phyloP scores from a whole-genome alignment of 2,113 vertebrate species.

The Poeciliopsis prolifica region DNA sequence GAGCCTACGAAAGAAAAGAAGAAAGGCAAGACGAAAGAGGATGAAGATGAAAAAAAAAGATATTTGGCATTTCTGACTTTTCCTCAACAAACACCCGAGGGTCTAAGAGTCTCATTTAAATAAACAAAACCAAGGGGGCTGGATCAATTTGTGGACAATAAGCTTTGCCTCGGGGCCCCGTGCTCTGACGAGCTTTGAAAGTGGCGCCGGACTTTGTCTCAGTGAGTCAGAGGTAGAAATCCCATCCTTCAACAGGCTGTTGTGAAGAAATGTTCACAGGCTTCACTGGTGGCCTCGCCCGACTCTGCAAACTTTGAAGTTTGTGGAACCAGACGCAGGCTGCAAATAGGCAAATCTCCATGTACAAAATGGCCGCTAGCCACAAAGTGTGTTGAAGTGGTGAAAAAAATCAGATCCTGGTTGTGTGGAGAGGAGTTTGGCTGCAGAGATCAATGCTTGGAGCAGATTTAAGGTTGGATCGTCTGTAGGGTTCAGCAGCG shows the following conservation, averaged over 20 bases:
- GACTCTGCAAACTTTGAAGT: conserved; percentile 63
- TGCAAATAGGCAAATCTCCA: conserved; percentile 48
- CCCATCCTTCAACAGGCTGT: conserved; percentile 74
- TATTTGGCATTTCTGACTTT: conserved; percentile 77
- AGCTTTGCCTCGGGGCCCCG: conserved; percentile 67
- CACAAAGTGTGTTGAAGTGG: conserved; percentile 46
- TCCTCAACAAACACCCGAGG: conserved; percentile 75
- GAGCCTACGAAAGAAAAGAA: conserved; percentile 70
- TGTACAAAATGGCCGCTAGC: conserved; percentile 63
- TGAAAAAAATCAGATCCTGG: conserved; percentile 37
- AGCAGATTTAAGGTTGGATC: conserved; percentile 48
- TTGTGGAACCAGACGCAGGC: conserved; percentile 37
- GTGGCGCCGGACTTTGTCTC: conserved; percentile 66
- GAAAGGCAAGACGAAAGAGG: conserved; percentile 71
- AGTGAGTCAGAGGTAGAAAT: conserved; percentile 68
- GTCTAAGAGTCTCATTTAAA: conserved; percentile 77
- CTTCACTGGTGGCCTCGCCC: conserved; percentile 66
- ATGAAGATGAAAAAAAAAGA: conserved; percentile 59
- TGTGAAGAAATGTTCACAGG: conserved; percentile 63
- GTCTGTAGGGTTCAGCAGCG: conserved; percentile 38
- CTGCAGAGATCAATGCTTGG: conserved; percentile 21
- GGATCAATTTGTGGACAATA: conserved; percentile 74
- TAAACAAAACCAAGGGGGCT: conserved; percentile 76
- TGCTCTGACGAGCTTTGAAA: conserved; percentile 66
- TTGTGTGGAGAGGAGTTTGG: conserved; percentile 31